Conservation (phyloP, 2,113 vertebrate species). For the Trinectes maculatus region DNA sequence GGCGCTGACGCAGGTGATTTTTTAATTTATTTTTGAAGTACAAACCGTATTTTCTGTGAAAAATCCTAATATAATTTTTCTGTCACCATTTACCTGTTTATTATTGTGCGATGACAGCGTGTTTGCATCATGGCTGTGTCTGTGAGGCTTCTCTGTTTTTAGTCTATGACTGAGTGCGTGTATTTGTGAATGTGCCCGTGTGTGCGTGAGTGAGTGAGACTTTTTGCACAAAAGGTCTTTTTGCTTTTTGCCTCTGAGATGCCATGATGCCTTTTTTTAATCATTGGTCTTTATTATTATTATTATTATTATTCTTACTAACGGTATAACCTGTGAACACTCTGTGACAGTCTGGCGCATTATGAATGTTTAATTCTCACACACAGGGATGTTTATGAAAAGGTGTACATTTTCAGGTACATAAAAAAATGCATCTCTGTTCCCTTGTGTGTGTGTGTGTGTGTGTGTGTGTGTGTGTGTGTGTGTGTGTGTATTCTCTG, state of each 20-base stretch:
- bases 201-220: too few relatives aligned
- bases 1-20: not conserved
- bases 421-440: slow-evolving; percentile 4
- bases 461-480: not conserved
- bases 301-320: too few relatives aligned
- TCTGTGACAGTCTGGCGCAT: too few relatives aligned
- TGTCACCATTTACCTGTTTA: slow-evolving; percentile 11
- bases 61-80: not conserved
- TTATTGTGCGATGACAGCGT: not conserved
- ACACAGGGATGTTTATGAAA: not conserved
- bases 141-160: not conserved
- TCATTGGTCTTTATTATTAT: too few relatives aligned
- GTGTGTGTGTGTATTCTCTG: not conserved
- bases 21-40: too few relatives aligned
- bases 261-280: too few relatives aligned
- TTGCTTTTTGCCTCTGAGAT: too few relatives aligned
- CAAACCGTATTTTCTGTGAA: not conserved
- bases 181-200: not conserved
- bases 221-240: too few relatives aligned
- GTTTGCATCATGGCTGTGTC: not conserved
- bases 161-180: not conserved
- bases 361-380: too few relatives aligned
- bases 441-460: not conserved
- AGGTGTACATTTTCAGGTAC: not conserved
- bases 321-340: too few relatives aligned